Evolutionary conservation across 2,888 invertebrate species (phyloP), one percentile per base, ranked within the genome.

Genomic region (Drosophila parthenogenetica): DNA sequence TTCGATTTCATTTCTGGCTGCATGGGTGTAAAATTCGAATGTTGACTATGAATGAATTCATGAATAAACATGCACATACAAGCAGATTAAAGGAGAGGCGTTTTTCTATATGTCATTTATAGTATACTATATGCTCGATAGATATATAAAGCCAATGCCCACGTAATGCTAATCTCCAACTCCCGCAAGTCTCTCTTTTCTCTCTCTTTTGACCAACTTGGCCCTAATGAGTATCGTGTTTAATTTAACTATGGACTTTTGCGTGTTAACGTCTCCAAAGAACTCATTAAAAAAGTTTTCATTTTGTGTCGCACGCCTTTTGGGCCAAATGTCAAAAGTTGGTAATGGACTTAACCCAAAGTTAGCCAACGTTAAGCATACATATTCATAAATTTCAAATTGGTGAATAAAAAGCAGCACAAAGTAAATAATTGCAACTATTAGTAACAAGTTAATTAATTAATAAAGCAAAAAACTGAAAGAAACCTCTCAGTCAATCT

Each of bases 1-100:
- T 69, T 77, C 69, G 69, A 64, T 78, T 89, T 84, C 82, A 51
- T 73, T 82, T 87, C 50, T 46, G 49, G 51, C 45, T 65, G 76
- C 66, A 72, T 80, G 87, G 84, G 78, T 81, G 87, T 84, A 69
- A 16, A 48, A 22, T 25, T 37, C 57, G 59, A 62, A 49, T 74
- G 57, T 35, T 0, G 35, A 29, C 8, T 66, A 85, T 87, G 79
- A 81, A 77, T 80, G 65, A 78, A 81, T 69, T 58, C 64, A 79
- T 79, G 66, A 66, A 79, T 64, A 64, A 46, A 59, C 54, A 57
- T 43, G 55, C 8, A 51, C 14, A 51, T 29, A 46, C 14, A 61
- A 32, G 45, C 5, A 68, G 29, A 62, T 75, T 64, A 54, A 75
- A 69, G 75, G 79, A 75, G 64, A 79, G 89, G 64, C 80, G 69